These are phyloP conservation scores for Melolontha melolontha DNA, from an alignment of 2,888 invertebrate species.

Conservation along the genomic window DNA sequence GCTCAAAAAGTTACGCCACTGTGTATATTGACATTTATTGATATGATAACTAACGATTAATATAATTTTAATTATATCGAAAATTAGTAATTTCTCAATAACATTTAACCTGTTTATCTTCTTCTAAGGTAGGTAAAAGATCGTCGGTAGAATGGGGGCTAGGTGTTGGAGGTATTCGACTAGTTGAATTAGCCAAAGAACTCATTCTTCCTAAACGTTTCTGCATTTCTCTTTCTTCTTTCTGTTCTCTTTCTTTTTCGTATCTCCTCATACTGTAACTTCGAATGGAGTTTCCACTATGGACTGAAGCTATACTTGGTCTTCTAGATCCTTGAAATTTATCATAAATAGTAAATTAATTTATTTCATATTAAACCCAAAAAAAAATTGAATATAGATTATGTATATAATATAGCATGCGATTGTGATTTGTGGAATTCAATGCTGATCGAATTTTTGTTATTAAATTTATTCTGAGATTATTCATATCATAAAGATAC, in stretches of 20 bases:
- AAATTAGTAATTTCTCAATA: too few species aligned
- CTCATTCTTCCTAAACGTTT: conserved; percentile 76
- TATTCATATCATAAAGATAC: too few species aligned
- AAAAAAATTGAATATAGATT: background rate
- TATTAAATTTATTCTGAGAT: too few species aligned
- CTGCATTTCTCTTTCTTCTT: conserved; percentile 84
- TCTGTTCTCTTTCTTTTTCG: conserved; percentile 85
- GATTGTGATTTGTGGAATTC: too few species aligned
- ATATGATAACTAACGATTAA: too few species aligned
- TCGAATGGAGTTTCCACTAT: conserved; percentile 85
- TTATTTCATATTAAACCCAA: background rate
- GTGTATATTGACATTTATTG: too few species aligned
- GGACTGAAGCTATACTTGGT: conserved; percentile 88
- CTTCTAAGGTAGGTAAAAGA: conserved; percentile 83
- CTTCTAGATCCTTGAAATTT: conserved; percentile 79
- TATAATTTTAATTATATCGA: too few species aligned
- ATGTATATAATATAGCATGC: conserved; percentile 1
- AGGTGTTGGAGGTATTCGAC: conserved; percentile 75
- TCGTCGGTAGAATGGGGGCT: conserved; percentile 89
- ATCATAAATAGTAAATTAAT: background rate
- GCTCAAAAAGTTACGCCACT: too few species aligned
- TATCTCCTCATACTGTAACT: conserved; percentile 85
- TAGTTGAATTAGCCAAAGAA: conserved; percentile 66
- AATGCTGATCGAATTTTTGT: too few species aligned
- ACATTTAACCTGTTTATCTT: conserved; percentile 76